A percentile compares a stretch with the other conserved stretches of the same genome.
Evolutionary conservation across 2,888 invertebrate genomes (phyloP).

Genomic region (Operophtera brumata): DNA sequence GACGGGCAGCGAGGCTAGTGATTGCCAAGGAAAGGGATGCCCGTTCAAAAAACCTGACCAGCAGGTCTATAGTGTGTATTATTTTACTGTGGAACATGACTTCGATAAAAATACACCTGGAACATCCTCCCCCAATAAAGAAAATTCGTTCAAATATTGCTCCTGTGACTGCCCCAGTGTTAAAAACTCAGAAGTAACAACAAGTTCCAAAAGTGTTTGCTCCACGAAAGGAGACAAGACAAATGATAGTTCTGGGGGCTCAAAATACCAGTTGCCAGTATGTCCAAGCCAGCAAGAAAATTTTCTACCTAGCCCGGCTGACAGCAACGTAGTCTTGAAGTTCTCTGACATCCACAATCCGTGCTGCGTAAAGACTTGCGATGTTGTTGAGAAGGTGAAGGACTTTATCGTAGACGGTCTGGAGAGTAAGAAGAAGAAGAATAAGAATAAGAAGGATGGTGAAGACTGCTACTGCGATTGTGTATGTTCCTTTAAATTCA

Average conservation of each 20-base stretch:
- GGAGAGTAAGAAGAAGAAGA: slow-evolving; percentile 41
- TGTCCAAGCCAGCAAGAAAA: slow-evolving; percentile 40
- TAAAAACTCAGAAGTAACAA: slow-evolving; percentile 40
- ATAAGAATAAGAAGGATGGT: slow-evolving; percentile 33
- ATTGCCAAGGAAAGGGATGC: slow-evolving; percentile 55
- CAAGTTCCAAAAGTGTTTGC: slow-evolving; percentile 59
- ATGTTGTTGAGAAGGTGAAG: slow-evolving; percentile 63
- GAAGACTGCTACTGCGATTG: slow-evolving; percentile 71
- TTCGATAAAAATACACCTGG: slow-evolving; percentile 40
- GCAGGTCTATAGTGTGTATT: slow-evolving; percentile 61
- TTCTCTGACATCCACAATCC: slow-evolving; percentile 62
- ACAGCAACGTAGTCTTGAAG: slow-evolving; percentile 58
- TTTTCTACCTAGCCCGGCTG: slow-evolving; percentile 61
- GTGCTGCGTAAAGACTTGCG: slow-evolving; percentile 65
- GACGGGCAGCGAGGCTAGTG: slow-evolving; percentile 43
- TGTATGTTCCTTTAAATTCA: slow-evolving; percentile 63
- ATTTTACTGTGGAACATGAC: slow-evolving; percentile 67
- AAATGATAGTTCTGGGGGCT: slow-evolving; percentile 20
- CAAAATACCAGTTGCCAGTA: slow-evolving; percentile 43
- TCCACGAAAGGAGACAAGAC: slow-evolving; percentile 29
- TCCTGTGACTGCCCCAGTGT: slow-evolving; percentile 54
- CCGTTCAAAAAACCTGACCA: slow-evolving; percentile 44
- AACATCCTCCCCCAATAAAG: slow-evolving; percentile 30
- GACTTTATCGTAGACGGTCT: slow-evolving; percentile 60
- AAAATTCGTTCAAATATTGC: slow-evolving; percentile 49